phyloP scores from a whole-genome alignment of 1,140 invertebrate species.

The Pomacea maculata region DNA sequence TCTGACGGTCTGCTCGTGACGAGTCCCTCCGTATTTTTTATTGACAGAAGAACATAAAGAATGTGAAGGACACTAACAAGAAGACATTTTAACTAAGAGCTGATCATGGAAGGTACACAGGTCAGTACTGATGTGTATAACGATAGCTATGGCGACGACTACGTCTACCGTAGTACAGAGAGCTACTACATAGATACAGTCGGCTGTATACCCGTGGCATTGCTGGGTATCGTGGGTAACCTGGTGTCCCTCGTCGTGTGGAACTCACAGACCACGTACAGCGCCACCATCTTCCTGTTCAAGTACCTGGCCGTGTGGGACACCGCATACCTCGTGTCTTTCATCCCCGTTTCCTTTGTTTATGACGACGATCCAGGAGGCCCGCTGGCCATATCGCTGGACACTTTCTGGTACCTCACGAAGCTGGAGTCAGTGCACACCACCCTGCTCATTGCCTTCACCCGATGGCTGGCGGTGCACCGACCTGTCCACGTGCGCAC shows the following conservation, averaged over 20 bases:
- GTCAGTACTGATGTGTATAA: too few species aligned
- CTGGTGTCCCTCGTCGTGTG: neutral
- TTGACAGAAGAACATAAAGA: too few species aligned
- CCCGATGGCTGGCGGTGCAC: conserved; percentile 2
- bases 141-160: too few species aligned
- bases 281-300: conserved; percentile 3
- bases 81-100: too few species aligned
- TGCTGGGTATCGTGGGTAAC: conserved; percentile 4
- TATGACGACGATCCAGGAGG: too few species aligned
- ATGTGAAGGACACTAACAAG: too few species aligned
- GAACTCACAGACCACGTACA: neutral
- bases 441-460: neutral
- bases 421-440: neutral
- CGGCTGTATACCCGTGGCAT: neutral
- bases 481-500: neutral
- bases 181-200: neutral
- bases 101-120: too few species aligned
- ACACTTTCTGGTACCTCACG: too few species aligned
- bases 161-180: too few species aligned
- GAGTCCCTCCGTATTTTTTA: too few species aligned
- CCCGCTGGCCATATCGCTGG: too few species aligned
- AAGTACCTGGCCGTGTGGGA: conserved; percentile 4
- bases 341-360: neutral
- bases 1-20: too few species aligned
- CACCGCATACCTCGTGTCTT: neutral